Conservation (phyloP, 2,888 invertebrate genomes). For the Callosobruchus maculatus region DNA sequence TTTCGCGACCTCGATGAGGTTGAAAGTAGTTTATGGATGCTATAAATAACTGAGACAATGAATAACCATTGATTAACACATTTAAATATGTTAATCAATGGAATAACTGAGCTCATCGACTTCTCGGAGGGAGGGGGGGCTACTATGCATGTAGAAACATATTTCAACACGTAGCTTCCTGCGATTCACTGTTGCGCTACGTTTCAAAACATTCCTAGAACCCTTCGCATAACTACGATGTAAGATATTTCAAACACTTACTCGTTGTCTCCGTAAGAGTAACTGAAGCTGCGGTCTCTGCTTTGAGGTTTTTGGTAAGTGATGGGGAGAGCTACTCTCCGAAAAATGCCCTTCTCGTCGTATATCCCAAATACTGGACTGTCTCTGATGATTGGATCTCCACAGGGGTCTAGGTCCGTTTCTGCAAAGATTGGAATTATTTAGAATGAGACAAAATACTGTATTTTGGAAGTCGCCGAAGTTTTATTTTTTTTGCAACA, state of each 20-base stretch:
- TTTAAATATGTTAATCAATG: too few relatives aligned
- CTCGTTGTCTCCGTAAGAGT: slow-evolving; percentile 36
- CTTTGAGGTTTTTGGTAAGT: slow-evolving; percentile 15
- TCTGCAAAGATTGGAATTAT: background rate
- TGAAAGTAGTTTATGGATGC: too few relatives aligned
- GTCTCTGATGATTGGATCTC: slow-evolving; percentile 18
- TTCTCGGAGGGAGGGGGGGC: too few relatives aligned
- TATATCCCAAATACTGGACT: slow-evolving; percentile 31
- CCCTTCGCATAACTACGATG: background rate
- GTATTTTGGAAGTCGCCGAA: background rate
- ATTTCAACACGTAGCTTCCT: too few relatives aligned
- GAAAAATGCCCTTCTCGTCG: slow-evolving; percentile 26
- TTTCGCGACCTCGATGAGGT: too few relatives aligned
- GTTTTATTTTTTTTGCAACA: too few relatives aligned
- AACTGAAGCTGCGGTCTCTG: slow-evolving; percentile 35
- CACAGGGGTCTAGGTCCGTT: slow-evolving; percentile 21
- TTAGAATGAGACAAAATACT: background rate
- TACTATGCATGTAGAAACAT: too few relatives aligned
- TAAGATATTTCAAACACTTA: slow-evolving; percentile 12
- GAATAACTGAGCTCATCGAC: too few relatives aligned
- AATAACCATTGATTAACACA: too few relatives aligned
- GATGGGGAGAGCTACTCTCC: slow-evolving; percentile 27
- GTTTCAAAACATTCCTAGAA: too few relatives aligned
- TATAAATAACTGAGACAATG: too few relatives aligned
- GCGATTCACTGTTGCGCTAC: too few relatives aligned